These are phyloP conservation scores for Elegia similella DNA, from an alignment of 2,888 invertebrate genomes.

Conservation along the genomic window DNA sequence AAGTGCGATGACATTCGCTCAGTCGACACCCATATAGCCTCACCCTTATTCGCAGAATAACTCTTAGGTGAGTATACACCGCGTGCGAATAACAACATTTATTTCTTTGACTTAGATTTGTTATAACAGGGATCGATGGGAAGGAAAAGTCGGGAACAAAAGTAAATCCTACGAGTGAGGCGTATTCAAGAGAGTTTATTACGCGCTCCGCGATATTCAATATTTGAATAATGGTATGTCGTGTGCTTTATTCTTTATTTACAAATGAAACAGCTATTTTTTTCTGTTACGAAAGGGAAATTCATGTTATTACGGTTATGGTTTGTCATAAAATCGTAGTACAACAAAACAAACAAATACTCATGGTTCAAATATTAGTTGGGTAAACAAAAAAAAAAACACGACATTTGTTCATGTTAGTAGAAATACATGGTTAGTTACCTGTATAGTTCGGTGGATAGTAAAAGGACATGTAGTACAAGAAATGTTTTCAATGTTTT, in stretches of 20 bases:
- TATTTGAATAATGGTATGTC: constrained; percentile 2
- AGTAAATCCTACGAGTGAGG: constrained; percentile 49
- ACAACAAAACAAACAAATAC: too few species aligned
- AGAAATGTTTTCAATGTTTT: too few species aligned
- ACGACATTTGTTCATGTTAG: too few species aligned
- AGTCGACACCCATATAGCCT: too few species aligned
- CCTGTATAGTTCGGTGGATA: too few species aligned
- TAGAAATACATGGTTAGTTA: too few species aligned
- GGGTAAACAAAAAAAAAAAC: too few species aligned
- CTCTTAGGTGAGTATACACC: constrained; percentile 40
- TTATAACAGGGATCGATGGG: constrained; percentile 53
- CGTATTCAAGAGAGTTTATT: constrained; percentile 8
- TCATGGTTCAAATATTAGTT: too few species aligned
- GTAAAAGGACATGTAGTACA: too few species aligned
- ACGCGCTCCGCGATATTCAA: constrained; percentile 2
- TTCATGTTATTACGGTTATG: not conserved
- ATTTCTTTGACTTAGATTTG: constrained; percentile 54
- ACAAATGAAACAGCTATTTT: constrained; percentile 18
- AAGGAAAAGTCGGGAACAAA: constrained; percentile 48
- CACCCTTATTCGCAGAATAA: too few species aligned
- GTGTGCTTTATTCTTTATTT: not conserved
- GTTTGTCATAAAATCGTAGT: too few species aligned
- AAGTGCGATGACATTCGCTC: too few species aligned
- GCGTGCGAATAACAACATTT: constrained; percentile 54
- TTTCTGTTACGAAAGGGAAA: constrained; percentile 42